Conservation (phyloP, 2,797 vertebrate species). For the Amazonetta brasiliensis region DNA sequence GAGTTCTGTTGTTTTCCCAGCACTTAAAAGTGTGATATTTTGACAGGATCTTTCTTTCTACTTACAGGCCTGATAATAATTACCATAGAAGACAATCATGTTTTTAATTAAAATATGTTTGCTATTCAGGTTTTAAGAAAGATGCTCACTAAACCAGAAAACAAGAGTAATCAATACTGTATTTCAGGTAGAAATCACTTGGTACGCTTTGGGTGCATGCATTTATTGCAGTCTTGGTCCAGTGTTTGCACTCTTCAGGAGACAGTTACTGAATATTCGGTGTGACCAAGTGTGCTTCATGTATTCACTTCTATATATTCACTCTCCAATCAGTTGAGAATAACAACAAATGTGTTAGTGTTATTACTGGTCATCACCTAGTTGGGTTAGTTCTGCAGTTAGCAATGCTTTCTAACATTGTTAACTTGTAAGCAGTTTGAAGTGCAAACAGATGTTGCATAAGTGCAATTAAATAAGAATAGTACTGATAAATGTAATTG, state of each 20-base stretch:
- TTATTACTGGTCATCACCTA: neutral
- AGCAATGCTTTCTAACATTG: neutral
- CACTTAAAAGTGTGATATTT: neutral
- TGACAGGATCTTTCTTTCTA: neutral
- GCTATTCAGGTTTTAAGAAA: neutral
- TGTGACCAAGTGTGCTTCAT: neutral
- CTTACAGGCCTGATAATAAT: neutral
- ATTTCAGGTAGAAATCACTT: neutral
- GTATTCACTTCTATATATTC: neutral
- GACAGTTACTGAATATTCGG: neutral
- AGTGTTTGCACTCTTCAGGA: neutral
- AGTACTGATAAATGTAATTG: neutral
- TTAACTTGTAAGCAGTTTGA: neutral
- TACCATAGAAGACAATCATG: neutral
- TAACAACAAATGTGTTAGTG: neutral
- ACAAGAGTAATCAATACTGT: neutral
- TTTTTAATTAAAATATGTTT: neutral
- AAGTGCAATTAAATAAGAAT: neutral
- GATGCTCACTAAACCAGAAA: neutral
- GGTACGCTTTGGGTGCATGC: accelerated
- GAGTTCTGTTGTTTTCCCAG: neutral
- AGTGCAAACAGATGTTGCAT: accelerated
- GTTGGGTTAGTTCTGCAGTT: accelerated
- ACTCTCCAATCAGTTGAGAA: neutral
- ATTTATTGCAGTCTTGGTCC: neutral